Evolutionary conservation across 2,113 vertebrate genomes (phyloP), one percentile per base, ranked within the genome.

Genomic region (Osmerus eperlanus): DNA sequence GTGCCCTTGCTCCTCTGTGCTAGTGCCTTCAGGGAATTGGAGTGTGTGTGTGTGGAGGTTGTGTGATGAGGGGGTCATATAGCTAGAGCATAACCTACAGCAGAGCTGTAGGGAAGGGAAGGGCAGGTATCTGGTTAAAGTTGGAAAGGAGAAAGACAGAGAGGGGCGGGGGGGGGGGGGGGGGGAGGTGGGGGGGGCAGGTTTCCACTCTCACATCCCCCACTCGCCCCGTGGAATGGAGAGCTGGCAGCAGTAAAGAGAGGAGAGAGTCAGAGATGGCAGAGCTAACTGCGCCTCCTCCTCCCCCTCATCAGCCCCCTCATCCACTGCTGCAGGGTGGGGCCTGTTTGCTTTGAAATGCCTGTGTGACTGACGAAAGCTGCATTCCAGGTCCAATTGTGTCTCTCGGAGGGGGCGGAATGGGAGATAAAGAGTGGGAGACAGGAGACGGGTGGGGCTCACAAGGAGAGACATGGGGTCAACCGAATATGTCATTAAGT

Each of bases 291-390:
- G 32, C 62, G 6, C 29, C 29, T 29, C 28, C 62, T 15, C 58
- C 58, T 21, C 60, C 25, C 60, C 25, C 60, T 25, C 14, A 29
- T 4, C 60, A 21, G 9, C 25, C 81, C 64, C 68, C 56, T 70
- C 79, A 77, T 74, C 81, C 76, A 68, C 73, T 65, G 70, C 75
- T 80, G 71, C 83, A 84, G 84, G 89, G 87, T 71, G 84, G 82
- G 86, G 84, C 72, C 71, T 82, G 76, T 84, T 89, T 88, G 82
- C 82, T 84, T 86, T 87, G 81, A 89, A 88, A 89, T 84, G 83
- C 72, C 81, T 84, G 75, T 76, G 75, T 78, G 75, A 86, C 73
- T 77, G 78, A 77, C 68, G 23, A 81, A 47, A 82, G 71, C 63
- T n/a, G 79, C 86, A 85, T 78, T 78, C 83, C 75, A 85, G 72